A percentile compares a stretch with the other conserved stretches of the same genome.
phyloP scores from a whole-genome alignment of 37 sponge, comb jelly and placozoan species.

The Diacarnus erythraeanus region DNA sequence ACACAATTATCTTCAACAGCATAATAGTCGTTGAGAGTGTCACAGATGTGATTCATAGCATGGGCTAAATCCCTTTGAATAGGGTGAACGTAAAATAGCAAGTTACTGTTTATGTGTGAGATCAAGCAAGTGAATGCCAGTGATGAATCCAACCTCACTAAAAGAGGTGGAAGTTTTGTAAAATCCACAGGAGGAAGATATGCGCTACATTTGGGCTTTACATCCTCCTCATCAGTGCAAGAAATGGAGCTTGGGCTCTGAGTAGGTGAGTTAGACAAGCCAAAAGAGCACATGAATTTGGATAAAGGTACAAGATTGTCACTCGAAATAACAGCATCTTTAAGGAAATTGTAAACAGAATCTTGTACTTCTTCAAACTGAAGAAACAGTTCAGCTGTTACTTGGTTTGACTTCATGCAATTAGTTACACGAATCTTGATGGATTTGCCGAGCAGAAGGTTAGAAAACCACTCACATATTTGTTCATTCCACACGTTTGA shows the following conservation, averaged over 20 bases:
- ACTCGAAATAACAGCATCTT: not conserved
- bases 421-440: not conserved
- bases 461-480: constrained; percentile 11
- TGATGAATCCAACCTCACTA: not conserved
- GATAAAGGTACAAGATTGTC: not conserved
- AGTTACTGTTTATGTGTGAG: constrained; percentile 2
- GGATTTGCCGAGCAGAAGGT: constrained; percentile 1
- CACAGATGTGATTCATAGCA: not conserved
- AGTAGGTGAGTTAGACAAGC: not conserved
- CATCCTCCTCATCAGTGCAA: not conserved
- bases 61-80: not conserved
- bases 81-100: constrained; percentile 31
- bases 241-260: not conserved
- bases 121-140: constrained; percentile 8
- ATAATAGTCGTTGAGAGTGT: not conserved
- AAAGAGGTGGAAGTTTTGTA: not conserved
- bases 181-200: not conserved
- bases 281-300: not conserved
- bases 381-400: not conserved
- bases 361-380: not conserved
- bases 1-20: not conserved
- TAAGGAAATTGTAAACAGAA: not conserved
- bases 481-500: not conserved
- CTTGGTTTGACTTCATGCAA: not conserved
- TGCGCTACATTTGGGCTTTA: not conserved